Evolutionary conservation across 1,140 invertebrate species (phyloP).

Genomic region (Antheraea mylitta): DNA sequence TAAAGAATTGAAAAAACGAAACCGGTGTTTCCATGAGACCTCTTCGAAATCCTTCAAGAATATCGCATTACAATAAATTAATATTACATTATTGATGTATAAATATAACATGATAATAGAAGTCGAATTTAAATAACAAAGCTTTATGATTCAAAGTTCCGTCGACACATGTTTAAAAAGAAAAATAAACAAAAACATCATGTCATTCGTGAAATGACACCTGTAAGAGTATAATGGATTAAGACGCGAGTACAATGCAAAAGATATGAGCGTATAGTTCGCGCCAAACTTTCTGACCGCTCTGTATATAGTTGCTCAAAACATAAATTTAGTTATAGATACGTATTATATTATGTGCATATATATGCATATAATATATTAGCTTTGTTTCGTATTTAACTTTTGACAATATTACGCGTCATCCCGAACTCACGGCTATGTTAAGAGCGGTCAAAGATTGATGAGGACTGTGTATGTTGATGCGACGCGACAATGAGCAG

Average conservation of each 20-base stretch:
- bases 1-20: no score
- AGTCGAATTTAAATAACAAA: neutral
- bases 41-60: neutral
- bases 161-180: constrained; percentile 10
- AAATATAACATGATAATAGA: neutral
- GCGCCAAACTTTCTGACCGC: neutral
- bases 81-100: neutral
- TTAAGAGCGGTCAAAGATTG: no score
- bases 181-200: constrained; percentile 5
- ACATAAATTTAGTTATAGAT: no score
- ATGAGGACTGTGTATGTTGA: no score
- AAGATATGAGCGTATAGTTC: constrained; percentile 16
- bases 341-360: no score
- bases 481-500: no score
- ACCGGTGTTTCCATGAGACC: neutral
- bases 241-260: constrained; percentile 11
- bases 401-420: no score
- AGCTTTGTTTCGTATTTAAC: no score
- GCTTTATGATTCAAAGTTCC: neutral
- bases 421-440: no score
- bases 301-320: no score
- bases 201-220: constrained; percentile 37
- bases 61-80: neutral
- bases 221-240: constrained; percentile 43
- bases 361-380: no score